Percentiles rank a stretch among this genome's conserved stretches.
These are phyloP conservation scores for Pemphredon lugubris DNA, from an alignment of 2,888 invertebrate genomes.

Conservation along the genomic window DNA sequence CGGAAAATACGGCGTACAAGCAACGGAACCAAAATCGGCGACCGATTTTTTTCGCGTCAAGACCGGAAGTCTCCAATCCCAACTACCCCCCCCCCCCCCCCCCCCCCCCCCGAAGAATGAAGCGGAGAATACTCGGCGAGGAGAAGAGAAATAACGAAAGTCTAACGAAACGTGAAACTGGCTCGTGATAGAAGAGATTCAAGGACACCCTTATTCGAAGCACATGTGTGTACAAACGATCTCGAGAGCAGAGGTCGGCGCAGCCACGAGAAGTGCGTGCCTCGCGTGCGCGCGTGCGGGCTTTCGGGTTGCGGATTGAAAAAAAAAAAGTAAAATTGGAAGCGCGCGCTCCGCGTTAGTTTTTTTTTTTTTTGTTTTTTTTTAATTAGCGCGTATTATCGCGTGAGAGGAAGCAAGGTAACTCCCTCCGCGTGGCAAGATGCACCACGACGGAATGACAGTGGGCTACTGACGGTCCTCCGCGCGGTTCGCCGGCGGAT, in stretches of 20 bases:
- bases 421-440: constrained; percentile 38
- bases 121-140: neutral
- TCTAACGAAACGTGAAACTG: no score
- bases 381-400: constrained; percentile 40
- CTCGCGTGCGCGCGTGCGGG: no score
- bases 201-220: neutral
- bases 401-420: constrained; percentile 38
- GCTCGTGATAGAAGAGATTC: neutral
- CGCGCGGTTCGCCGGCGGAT: constrained; percentile 33
- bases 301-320: no score
- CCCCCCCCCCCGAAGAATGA: no score
- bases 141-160: neutral
- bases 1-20: no score
- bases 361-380: no score
- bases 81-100: no score
- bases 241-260: neutral
- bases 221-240: neutral
- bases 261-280: neutral
- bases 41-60: no score
- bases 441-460: constrained; percentile 62
- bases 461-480: constrained; percentile 61
- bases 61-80: no score
- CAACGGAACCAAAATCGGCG: no score
- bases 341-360: constrained; percentile 1
- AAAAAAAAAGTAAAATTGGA: no score